Conservation (phyloP, 1,140 invertebrate species). For the Zeugodacus cucurbitae region DNA sequence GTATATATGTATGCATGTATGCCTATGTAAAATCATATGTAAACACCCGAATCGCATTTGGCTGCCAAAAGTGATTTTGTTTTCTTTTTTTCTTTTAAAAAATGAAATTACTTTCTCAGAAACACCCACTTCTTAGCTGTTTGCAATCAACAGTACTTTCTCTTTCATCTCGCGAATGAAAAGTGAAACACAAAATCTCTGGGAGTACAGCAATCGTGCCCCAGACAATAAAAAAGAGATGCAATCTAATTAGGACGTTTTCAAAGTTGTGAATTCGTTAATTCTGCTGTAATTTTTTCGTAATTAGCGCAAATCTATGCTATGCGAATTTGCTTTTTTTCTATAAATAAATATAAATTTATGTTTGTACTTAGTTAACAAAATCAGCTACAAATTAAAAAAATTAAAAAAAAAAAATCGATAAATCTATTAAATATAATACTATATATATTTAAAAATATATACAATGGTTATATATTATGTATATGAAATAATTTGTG, state of each 20-base stretch:
- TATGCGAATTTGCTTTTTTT: too few relatives aligned
- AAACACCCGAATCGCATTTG: background rate
- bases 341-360: too few relatives aligned
- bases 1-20: background rate
- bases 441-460: slow-evolving; percentile 1
- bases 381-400: too few relatives aligned
- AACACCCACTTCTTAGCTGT: background rate
- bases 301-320: background rate
- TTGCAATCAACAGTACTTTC: background rate
- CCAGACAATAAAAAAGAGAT: background rate
- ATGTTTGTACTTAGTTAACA: too few relatives aligned
- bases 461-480: background rate
- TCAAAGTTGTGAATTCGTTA: background rate
- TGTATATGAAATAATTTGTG: background rate
- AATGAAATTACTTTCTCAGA: slow-evolving; percentile 2
- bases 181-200: background rate
- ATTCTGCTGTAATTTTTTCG: background rate
- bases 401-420: background rate
- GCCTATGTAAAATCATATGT: background rate
- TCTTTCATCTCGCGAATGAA: background rate
- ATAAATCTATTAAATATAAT: background rate
- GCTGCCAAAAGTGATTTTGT: background rate
- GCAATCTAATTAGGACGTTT: background rate
- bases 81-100: background rate
- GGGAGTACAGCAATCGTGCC: background rate